A percentile compares a stretch with the other conserved stretches of the same genome.
These are phyloP conservation scores for Aeoliscus strigatus DNA, from an alignment of 2,797 vertebrate species.

Conservation along the genomic window DNA sequence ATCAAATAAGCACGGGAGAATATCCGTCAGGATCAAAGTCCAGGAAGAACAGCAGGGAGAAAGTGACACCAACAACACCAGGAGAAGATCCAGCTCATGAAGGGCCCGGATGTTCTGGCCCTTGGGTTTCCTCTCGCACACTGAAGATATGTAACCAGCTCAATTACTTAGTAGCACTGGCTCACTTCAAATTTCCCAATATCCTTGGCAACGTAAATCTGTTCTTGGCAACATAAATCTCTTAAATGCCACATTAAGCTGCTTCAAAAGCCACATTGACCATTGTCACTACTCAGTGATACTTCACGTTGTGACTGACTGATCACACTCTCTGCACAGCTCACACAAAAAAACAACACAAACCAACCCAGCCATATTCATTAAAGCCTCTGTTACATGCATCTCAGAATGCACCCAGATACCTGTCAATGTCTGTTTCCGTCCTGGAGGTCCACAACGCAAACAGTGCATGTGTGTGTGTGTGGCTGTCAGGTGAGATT, in stretches of 20 bases:
- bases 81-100: no score
- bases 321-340: conserved; percentile 9
- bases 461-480: conserved; percentile 27
- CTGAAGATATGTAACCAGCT: no score
- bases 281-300: conserved; percentile 4
- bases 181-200: no score
- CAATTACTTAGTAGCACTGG: no score
- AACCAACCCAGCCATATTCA: conserved; percentile 46
- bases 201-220: no score
- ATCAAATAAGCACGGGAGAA: no score
- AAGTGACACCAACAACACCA: no score
- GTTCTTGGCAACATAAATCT: no score
- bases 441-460: conserved; percentile 36
- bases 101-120: no score
- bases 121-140: no score
- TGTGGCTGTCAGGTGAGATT: conserved; percentile 69
- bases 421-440: conserved; percentile 64
- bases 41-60: no score
- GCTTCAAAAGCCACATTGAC: conserved; percentile 15
- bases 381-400: conserved; percentile 53
- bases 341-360: conserved; percentile 34
- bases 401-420: conserved; percentile 48
- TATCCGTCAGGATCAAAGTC: no score
- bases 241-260: conserved; percentile 6
- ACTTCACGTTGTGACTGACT: conserved; percentile 10